A percentile compares a stretch with the other conserved stretches of the same genome.
phyloP scores from a whole-genome alignment of 2,888 invertebrate species.

The Ectemnius continuus region DNA sequence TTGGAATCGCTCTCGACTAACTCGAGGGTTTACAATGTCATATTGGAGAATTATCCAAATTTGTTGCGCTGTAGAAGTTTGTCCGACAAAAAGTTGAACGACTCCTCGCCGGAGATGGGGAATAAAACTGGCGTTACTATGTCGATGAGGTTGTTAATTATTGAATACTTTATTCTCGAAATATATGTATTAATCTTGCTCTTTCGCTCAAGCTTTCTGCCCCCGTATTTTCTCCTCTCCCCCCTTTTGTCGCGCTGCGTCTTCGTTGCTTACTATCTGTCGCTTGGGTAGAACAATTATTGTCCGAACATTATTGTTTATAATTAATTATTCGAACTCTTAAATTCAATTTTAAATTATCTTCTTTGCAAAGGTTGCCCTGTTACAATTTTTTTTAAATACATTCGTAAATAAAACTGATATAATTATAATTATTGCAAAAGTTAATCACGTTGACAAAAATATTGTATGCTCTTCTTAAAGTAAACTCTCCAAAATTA shows the following conservation, averaged over 20 bases:
- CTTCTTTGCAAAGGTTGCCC: too few species aligned
- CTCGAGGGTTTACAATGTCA: constrained; percentile 84
- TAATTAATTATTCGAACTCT: too few species aligned
- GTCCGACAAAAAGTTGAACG: constrained; percentile 82
- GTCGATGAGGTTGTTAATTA: constrained; percentile 79
- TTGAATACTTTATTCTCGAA: constrained; percentile 18
- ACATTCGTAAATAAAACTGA: too few species aligned
- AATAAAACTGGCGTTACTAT: constrained; percentile 81
- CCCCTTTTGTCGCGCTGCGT: background rate
- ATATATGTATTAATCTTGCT: background rate
- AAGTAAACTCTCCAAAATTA: too few species aligned
- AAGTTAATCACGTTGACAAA: too few species aligned
- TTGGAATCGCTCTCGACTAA: constrained; percentile 83
- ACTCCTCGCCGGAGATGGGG: constrained; percentile 73
- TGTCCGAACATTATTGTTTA: background rate
- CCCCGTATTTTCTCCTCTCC: background rate
- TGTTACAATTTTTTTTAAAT: too few species aligned
- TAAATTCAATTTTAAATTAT: too few species aligned
- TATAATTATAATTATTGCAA: too few species aligned
- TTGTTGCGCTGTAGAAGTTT: constrained; percentile 82
- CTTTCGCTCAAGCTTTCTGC: background rate
- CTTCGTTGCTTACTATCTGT: too few species aligned
- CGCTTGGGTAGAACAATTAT: background rate
- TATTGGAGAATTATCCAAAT: constrained; percentile 86
- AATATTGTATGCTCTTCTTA: too few species aligned